Base-by-base conservation (phyloP, 2,888 invertebrate species). In the Gasteruption jaculator region DNA sequence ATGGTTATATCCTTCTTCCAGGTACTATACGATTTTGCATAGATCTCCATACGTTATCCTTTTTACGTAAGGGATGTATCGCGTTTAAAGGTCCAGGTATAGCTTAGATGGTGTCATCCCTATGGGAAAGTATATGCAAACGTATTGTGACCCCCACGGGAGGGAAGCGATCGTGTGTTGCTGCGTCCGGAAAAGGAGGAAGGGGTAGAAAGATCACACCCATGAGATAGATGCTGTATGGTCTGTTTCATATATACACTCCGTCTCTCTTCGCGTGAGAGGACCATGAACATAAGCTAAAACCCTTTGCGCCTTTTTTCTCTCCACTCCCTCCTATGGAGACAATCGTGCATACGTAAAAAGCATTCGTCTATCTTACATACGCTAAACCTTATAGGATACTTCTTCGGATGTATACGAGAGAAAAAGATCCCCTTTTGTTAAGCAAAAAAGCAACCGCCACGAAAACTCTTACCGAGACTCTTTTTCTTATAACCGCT, bases 101-200 rank as follows among this genome's bases (percentile, higher is more conserved):
- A 52, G 52, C 57, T 49, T 59, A 58, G 50, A 51, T 61, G 63
- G 69, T 70, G 68, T 70, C 69, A 69, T 69, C 69, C 68, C 68
- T 67, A 67, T 70, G 70, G 70, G 70, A 70, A 70, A 69, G 59
- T 66, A 51, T 68, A 70, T 70, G 70, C 68, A 70, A 69, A 69
- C 61, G n/a, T 63, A 68, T 69, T 68, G 69, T 68, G 64, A 65
- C 65, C 65, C 65, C 65, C 63, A 54, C 52, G 53, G 25, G 43
- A 33, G 14, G 31, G n/a, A 14, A 2, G 20, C 20, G 40, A 19
- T 27, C n/a, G n/a, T n/a, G n/a, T n/a, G n/a, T n/a, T n/a, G 26
- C 15, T 24, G 25, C 36, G 49, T 16, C 27, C 14, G 34, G 38
- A 25, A 48, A 37, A 41, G 41, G 35, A 26, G 46, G 53, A 42